phyloP scores from a whole-genome alignment of 2,113 vertebrate species.

The Canis aureus region DNA sequence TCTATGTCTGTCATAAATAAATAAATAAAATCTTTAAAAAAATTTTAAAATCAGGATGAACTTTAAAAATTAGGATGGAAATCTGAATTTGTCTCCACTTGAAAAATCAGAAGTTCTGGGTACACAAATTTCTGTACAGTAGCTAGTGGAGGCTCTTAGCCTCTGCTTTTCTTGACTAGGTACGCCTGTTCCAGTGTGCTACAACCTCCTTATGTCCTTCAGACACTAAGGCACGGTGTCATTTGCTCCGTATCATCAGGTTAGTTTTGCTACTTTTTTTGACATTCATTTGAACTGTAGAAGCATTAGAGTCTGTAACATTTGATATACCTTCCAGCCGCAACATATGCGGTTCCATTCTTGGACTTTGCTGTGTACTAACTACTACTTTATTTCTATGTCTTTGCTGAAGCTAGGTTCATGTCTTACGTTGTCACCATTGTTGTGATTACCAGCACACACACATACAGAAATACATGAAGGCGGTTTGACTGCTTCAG shows the following conservation, averaged over 20 bases:
- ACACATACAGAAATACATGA: not conserved
- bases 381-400: not conserved
- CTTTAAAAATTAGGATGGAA: conserved; percentile 25
- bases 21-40: too few species aligned
- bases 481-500: not conserved
- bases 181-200: not conserved
- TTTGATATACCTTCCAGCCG: not conserved
- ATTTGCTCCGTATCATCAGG: not conserved
- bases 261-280: conserved; percentile 27
- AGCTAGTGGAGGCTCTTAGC: not conserved
- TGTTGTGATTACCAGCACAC: not conserved
- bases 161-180: not conserved
- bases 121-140: not conserved
- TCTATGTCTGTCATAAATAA: too few species aligned
- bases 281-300: not conserved
- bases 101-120: not conserved
- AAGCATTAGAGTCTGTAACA: conserved; percentile 32
- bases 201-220: not conserved
- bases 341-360: not conserved
- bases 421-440: not conserved
- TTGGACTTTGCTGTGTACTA: not conserved
- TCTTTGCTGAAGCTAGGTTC: not conserved
- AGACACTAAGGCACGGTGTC: not conserved
- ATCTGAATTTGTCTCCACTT: conserved; percentile 26
- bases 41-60: too few species aligned